Evolutionary conservation across 1,140 invertebrate genomes (phyloP), one percentile per base, ranked within the genome.

Genomic region (Calosoma granatense): DNA sequence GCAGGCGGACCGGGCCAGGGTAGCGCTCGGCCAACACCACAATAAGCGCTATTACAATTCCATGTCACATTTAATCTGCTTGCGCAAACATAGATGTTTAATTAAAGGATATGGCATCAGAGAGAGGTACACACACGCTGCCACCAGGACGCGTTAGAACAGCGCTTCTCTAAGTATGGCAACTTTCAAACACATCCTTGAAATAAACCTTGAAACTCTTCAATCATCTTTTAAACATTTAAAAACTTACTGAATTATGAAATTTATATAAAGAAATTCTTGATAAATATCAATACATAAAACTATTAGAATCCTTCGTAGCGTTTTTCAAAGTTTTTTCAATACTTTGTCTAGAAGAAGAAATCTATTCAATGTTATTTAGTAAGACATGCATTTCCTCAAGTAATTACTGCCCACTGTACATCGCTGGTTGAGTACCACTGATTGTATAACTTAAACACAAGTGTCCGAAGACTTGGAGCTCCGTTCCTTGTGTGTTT

Each of bases 21-120:
- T 12, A 6, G 41, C 41, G 17, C 51, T 21, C 56, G 56, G 60
- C 60, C 61, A 61, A 4, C 41, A 64, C 67, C 68, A 72, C 70
- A 72, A 72, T 72, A 70, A 70, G 70, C 70, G 63, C 69, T 67
- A 70, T 72, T 72, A 72, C 70, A 72, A 63, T 72, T 72, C 70
- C 66, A 64, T 68, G 70, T 72, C 70, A 72, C 70, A 72, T 72
- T 70, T 72, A 72, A 72, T 72, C 70, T 70, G 68, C 67, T 64
- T 70, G 70, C 69, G 70, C 70, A 72, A 72, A 72, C 68, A 72
- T 65, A 66, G 65, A 68, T 70, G 70, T 72, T 72, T 72, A 72
- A 72, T 72, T 72, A 72, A 72, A 66, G 70, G 68, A 70, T 69
- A 67, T 67, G 68, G 68, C 67, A 47, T 9, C 15, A 6, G 41